phyloP scores from a whole-genome alignment of 2,797 vertebrate genomes.

The Rhadinocentrus ornatus region DNA sequence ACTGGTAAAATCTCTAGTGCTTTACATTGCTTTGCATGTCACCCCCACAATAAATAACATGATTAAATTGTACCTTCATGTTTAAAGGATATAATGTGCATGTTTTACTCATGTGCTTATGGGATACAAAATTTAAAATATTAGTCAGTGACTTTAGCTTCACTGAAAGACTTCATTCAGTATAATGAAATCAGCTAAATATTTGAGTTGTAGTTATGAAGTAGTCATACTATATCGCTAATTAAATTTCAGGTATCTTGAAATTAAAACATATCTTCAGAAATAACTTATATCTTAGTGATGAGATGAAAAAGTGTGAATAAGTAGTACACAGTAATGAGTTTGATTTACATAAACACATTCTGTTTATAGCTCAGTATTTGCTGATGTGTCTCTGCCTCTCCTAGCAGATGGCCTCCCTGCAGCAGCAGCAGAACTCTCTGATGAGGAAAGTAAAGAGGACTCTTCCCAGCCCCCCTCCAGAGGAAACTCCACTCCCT shows the following conservation, averaged over 20 bases:
- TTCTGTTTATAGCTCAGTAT: constrained; percentile 71
- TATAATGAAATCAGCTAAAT: constrained; percentile 20
- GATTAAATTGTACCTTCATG: neutral
- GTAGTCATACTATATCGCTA: constrained; percentile 19
- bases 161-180: constrained; percentile 23
- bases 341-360: constrained; percentile 67
- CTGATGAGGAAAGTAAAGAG: constrained; percentile 98
- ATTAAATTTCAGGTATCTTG: constrained; percentile 28
- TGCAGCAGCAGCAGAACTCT: constrained; percentile 93
- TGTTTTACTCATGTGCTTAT: constrained; percentile 9
- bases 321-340: constrained; percentile 60
- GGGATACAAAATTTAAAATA: constrained; percentile 16
- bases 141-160: constrained; percentile 16
- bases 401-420: constrained; percentile 88
- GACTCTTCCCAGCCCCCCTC: constrained; percentile 98
- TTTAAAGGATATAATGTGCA: constrained; percentile 13
- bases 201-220: constrained; percentile 15
- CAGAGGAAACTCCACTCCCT: constrained; percentile 92
- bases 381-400: constrained; percentile 69
- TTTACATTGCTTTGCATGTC: neutral
- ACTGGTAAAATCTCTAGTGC: neutral
- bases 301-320: constrained; percentile 41
- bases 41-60: constrained; percentile 2
- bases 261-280: constrained; percentile 25
- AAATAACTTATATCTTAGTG: constrained; percentile 24